Evolutionary conservation across 2,888 invertebrate species (phyloP).

Genomic region (Cryptus armator): DNA sequence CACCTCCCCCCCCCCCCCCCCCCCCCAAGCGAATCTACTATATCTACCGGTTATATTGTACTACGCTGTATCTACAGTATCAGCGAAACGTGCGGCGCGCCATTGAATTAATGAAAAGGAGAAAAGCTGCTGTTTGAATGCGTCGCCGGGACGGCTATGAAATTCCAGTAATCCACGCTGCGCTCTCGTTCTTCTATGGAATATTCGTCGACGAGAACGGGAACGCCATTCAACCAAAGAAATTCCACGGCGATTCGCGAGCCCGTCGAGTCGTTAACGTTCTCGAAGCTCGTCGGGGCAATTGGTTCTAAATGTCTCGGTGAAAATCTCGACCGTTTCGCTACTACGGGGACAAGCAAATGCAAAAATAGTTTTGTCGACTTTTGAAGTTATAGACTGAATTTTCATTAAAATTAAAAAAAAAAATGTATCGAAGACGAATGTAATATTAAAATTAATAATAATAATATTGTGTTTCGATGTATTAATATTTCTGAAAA

Average conservation of each 20-base stretch:
- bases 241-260: conserved; percentile 16
- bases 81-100: not conserved
- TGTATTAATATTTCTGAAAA: no score
- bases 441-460: no score
- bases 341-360: not conserved
- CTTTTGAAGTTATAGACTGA: no score
- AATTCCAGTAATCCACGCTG: conserved; percentile 50
- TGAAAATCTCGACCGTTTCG: not conserved
- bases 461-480: no score
- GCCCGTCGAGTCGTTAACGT: not conserved
- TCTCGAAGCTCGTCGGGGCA: not conserved
- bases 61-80: conserved; percentile 3
- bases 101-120: conserved; percentile 49
- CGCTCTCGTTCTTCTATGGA: conserved; percentile 16
- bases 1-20: not conserved
- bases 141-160: conserved; percentile 26
- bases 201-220: conserved; percentile 34
- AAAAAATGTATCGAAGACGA: no score
- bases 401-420: no score
- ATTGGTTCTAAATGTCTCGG: conserved; percentile 16
- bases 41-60: not conserved
- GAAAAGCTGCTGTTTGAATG: conserved; percentile 44
- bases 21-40: not conserved
- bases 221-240: conserved; percentile 23
- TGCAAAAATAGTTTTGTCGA: no score